Base-by-base conservation (phyloP, 2,797 vertebrate species). In the Salmo trutta region DNA sequence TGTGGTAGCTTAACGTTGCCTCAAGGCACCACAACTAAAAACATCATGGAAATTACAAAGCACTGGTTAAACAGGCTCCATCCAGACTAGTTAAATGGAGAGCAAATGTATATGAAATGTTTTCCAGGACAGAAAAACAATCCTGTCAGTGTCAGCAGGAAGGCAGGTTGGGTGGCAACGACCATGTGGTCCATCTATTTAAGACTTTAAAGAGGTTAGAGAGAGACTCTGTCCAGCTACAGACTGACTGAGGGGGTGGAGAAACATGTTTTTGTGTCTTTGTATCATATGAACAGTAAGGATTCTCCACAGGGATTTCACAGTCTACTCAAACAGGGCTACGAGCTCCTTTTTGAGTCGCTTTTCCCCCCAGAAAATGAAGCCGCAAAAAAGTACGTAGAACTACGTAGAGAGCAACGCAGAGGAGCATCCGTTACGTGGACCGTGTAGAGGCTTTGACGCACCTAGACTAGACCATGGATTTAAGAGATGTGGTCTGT, bases 21-120 rank as follows among this genome's bases (percentile, higher is more conserved):
- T 79, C 7, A 7, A 74, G 53, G 71, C 75, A 68, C 19, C 29
- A 21, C 29, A 69, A 53, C 17, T 52, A 31, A 56, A 80, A 79
- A 76, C 71, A 66, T 76, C 74, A 77, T 77, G 76, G 66, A 83
- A 80, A 82, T 82, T 80, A 81, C 72, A 87, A 79, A 81, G 79
- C 71, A 4, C 51, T 16, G 75, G 41, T 29, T 29, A 71, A 78
- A 79, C 27, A 64, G 3, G 64, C 71, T 69, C 53, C 67, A 75
- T 78, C 27, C 67, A 71, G 76, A 76, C 21, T 33, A 76, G 51
- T 77, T 71, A 71, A 64, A 29, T 47, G 14, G 24, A 24, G 33
- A 74, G 73, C 64, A 73, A 27, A 66, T 51, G 31, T 71, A 54
- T 77, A 73, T 79, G 80, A 36, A 75, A 78, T 33, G 53, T 76